Conservation (phyloP, 2,797 vertebrate species). For the Toxotes lorentzi region DNA sequence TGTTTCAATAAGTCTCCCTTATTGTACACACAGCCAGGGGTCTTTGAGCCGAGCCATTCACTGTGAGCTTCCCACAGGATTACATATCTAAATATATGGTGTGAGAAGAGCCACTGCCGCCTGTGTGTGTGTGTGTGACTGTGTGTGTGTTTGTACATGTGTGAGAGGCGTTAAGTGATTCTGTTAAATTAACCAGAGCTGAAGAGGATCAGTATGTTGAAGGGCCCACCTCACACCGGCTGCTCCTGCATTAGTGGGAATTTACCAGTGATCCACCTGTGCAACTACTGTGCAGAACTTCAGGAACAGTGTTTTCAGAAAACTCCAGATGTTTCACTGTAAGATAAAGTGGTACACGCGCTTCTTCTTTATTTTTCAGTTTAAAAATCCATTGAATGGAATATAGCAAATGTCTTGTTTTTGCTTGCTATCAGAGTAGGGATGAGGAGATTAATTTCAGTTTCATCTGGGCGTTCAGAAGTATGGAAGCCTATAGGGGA, state of each 20-base stretch:
- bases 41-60: constrained; percentile 74
- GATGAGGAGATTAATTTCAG: constrained; percentile 26
- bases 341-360: not conserved
- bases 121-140: constrained; percentile 31
- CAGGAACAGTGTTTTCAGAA: constrained; percentile 7
- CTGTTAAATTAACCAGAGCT: constrained; percentile 78
- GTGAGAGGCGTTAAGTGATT: constrained; percentile 65
- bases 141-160: constrained; percentile 44
- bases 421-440: not conserved
- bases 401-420: not conserved
- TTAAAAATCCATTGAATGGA: not conserved
- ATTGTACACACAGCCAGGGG: constrained; percentile 81
- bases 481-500: no score
- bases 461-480: constrained; percentile 15
- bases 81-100: constrained; percentile 81
- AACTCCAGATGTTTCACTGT: constrained; percentile 19
- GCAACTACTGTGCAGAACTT: constrained; percentile 29
- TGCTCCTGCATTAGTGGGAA: constrained; percentile 61
- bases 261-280: constrained; percentile 50
- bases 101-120: constrained; percentile 64
- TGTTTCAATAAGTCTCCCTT: constrained; percentile 83
- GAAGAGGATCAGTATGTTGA: constrained; percentile 63
- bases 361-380: not conserved
- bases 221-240: constrained; percentile 62
- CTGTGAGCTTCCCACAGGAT: constrained; percentile 77